phyloP scores from a whole-genome alignment of 2,113 vertebrate genomes.

The Nematolebias whitei region DNA sequence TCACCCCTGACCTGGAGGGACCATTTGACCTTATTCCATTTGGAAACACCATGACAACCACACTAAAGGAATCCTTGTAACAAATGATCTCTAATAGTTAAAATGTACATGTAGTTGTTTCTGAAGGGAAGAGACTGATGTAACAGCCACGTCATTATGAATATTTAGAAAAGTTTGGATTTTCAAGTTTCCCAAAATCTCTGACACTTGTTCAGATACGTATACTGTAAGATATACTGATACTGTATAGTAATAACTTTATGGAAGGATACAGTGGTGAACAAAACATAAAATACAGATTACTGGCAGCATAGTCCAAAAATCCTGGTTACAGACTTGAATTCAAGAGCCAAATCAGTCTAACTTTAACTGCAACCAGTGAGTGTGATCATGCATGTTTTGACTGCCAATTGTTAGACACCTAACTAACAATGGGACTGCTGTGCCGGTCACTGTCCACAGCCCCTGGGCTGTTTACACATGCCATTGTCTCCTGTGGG shows the following conservation, averaged over 20 bases:
- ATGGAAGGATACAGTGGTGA: not conserved
- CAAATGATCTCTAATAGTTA: too few species aligned
- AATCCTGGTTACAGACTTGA: slow-evolving; percentile 12
- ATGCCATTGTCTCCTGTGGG: slow-evolving; percentile 63
- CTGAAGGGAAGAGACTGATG: too few species aligned
- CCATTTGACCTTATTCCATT: too few species aligned
- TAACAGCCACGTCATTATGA: too few species aligned
- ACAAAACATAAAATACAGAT: not conserved
- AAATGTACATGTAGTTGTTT: too few species aligned
- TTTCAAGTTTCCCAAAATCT: too few species aligned
- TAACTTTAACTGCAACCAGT: slow-evolving; percentile 34
- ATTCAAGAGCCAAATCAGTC: slow-evolving; percentile 12
- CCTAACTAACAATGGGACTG: slow-evolving; percentile 61
- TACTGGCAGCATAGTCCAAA: slow-evolving; percentile 23
- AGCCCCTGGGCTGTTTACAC: slow-evolving; percentile 65
- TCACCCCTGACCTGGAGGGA: too few species aligned
- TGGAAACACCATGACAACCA: too few species aligned
- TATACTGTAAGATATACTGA: too few species aligned
- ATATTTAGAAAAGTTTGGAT: too few species aligned
- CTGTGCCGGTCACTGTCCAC: slow-evolving; percentile 62
- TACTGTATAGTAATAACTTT: not conserved
- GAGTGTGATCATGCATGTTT: slow-evolving; percentile 53
- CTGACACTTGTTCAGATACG: too few species aligned
- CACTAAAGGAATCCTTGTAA: too few species aligned
- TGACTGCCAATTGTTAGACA: slow-evolving; percentile 59